Percentiles rank a stretch among this genome's conserved stretches.
These are phyloP conservation scores for Coilia nasus DNA, from an alignment of 2,797 vertebrate species.

Conservation along the genomic window DNA sequence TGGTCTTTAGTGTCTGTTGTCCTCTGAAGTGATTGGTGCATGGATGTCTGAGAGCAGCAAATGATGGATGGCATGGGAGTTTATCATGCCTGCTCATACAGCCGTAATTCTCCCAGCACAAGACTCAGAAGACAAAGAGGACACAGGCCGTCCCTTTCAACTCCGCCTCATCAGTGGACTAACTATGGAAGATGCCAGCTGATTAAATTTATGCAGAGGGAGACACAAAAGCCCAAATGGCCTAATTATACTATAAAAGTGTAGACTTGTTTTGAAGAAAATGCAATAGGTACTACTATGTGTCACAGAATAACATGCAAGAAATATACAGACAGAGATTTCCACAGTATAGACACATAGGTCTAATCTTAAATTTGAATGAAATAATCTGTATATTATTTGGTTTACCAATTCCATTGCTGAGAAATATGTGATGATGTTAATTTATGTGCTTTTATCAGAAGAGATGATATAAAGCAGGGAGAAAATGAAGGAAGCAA, in stretches of 20 bases:
- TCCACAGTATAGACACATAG: too few relatives aligned
- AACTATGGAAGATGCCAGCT: slow-evolving; percentile 64
- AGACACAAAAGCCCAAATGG: slow-evolving; percentile 64
- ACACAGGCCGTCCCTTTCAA: slow-evolving; percentile 64
- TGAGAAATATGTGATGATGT: neutral
- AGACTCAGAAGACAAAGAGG: slow-evolving; percentile 70
- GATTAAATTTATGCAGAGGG: slow-evolving; percentile 58
- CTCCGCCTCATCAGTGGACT: slow-evolving; percentile 64
- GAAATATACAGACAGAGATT: neutral
- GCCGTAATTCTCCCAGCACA: slow-evolving; percentile 81
- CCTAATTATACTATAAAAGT: slow-evolving; percentile 63
- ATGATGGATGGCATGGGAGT: slow-evolving; percentile 73
- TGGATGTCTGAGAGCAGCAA: neutral
- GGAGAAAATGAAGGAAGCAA: too few relatives aligned
- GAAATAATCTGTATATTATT: neutral
- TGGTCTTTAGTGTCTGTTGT: neutral
- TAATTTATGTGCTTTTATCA: too few relatives aligned
- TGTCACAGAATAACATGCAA: neutral
- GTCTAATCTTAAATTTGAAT: neutral
- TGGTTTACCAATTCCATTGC: neutral
- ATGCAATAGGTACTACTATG: neutral
- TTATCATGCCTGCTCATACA: slow-evolving; percentile 68
- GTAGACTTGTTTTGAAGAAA: slow-evolving; percentile 34
- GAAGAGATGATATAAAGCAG: too few relatives aligned
- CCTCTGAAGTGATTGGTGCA: slow-evolving; percentile 21